These are phyloP conservation scores for Dendrolimus pini DNA, from an alignment of 2,888 invertebrate genomes.

Conservation along the genomic window DNA sequence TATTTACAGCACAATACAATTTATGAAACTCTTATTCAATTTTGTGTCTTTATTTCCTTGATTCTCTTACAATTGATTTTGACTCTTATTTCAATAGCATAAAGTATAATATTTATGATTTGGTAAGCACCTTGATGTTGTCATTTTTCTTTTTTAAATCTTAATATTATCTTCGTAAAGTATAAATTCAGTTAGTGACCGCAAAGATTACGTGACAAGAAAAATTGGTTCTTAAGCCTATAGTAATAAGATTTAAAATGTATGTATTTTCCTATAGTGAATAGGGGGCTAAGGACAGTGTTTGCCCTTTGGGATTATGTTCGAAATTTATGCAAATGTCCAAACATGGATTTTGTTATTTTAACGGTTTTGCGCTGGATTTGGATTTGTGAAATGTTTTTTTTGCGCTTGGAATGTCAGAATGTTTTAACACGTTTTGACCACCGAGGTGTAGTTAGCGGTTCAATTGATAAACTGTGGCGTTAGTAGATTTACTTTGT, in stretches of 20 bases:
- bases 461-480: too few species aligned
- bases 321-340: not conserved
- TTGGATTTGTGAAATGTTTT: not conserved
- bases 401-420: not conserved
- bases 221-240: too few species aligned
- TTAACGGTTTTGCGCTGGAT: not conserved
- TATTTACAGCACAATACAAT: not conserved
- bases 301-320: not conserved
- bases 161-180: too few species aligned
- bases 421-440: not conserved
- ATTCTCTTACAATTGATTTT: not conserved
- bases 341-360: not conserved
- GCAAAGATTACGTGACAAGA: too few species aligned
- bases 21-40: not conserved
- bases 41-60: not conserved
- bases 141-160: too few species aligned
- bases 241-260: too few species aligned
- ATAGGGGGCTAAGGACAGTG: not conserved
- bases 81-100: not conserved
- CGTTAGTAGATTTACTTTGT: too few species aligned
- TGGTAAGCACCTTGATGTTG: too few species aligned
- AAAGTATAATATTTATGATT: too few species aligned
- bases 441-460: not conserved
- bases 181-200: too few species aligned
- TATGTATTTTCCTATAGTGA: too few species aligned